Percentiles rank a stretch among this genome's conserved stretches.
These are phyloP conservation scores for Pheucticus melanocephalus DNA, from an alignment of 2,113 vertebrate genomes.

Conservation along the genomic window DNA sequence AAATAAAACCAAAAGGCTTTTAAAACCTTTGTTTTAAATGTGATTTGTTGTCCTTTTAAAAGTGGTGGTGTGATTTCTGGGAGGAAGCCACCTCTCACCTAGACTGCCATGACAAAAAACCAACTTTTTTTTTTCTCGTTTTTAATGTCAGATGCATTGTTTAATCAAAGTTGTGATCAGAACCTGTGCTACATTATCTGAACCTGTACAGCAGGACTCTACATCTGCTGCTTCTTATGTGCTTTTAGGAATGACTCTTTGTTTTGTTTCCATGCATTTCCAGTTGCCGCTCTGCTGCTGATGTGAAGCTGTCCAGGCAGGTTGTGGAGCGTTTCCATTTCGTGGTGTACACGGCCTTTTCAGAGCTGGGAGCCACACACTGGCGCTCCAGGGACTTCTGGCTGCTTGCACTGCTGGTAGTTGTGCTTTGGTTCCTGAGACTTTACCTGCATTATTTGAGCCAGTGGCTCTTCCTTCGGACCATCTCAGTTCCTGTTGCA, in stretches of 20 bases:
- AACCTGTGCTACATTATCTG: background rate
- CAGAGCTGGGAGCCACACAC: conserved; percentile 75
- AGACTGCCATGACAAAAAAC: too few species aligned
- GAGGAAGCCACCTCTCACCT: background rate
- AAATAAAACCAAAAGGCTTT: background rate
- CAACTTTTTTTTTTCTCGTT: background rate
- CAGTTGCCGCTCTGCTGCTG: conserved; percentile 28
- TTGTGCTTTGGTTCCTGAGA: conserved; percentile 87
- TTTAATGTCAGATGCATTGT: background rate
- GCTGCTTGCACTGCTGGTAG: conserved; percentile 75
- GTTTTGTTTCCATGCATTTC: background rate
- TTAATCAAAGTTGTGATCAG: background rate
- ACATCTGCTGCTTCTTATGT: background rate
- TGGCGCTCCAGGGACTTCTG: conserved; percentile 77
- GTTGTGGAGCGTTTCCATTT: conserved; percentile 65
- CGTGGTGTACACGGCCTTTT: conserved; percentile 63
- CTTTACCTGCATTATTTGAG: conserved; percentile 92
- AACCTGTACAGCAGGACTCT: background rate
- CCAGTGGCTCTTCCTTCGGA: conserved; percentile 91
- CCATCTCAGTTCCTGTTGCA: conserved; percentile 85
- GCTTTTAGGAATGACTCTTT: accelerated
- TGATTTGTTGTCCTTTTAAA: background rate
- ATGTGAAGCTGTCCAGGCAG: background rate
- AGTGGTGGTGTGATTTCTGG: background rate
- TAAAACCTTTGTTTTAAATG: background rate